Evolutionary conservation across 2,113 vertebrate genomes (phyloP).

Genomic region (Nibea coibor): DNA sequence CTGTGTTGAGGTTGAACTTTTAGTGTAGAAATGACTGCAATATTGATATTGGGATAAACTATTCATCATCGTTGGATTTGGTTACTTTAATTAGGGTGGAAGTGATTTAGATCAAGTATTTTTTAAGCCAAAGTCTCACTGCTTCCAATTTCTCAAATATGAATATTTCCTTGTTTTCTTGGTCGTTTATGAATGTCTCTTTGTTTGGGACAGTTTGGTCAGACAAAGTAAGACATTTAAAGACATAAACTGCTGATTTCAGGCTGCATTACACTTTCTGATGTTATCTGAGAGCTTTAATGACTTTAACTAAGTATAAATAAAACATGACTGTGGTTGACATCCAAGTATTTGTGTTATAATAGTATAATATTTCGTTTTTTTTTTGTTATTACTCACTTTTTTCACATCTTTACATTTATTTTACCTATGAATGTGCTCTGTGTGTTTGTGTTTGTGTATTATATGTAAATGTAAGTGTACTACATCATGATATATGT

Average conservation of each 20-base stretch:
- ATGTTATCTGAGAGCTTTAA: too few relatives aligned
- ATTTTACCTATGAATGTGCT: background rate
- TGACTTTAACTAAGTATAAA: too few relatives aligned
- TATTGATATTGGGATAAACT: background rate
- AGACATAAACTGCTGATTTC: background rate
- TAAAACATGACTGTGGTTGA: background rate
- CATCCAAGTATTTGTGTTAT: background rate
- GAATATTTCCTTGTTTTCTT: background rate
- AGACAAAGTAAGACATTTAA: background rate
- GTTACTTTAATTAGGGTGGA: background rate
- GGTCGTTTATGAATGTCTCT: background rate
- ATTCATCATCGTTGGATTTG: background rate
- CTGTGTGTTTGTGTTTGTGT: background rate
- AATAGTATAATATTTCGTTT: background rate
- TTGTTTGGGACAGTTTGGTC: background rate
- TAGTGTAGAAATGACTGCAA: background rate
- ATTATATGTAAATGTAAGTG: background rate
- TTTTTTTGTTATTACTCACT: background rate
- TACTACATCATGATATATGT: background rate
- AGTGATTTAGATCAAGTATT: background rate
- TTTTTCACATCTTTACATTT: background rate
- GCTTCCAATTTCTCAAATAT: background rate
- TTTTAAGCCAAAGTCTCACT: background rate
- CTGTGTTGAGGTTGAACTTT: background rate
- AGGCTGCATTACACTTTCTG: too few relatives aligned